phyloP scores from a whole-genome alignment of 2,888 invertebrate genomes.

The Pristionchus japonicus region DNA sequence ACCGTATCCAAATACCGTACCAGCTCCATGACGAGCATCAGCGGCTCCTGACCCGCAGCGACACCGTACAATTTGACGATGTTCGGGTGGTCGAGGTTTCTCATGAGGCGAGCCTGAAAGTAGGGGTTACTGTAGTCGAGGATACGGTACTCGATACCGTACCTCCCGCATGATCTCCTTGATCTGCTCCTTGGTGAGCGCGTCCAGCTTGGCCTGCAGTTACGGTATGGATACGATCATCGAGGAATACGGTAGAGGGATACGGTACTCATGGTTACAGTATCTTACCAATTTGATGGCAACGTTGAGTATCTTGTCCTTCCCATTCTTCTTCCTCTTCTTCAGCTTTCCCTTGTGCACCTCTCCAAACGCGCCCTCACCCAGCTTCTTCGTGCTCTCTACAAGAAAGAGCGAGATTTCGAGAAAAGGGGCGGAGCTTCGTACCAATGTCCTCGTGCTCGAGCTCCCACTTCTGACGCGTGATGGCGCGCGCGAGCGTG shows the following conservation, averaged over 20 bases:
- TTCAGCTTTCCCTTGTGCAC: conserved; percentile 49
- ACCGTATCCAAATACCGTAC: not conserved
- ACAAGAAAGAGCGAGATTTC: not conserved
- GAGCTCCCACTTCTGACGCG: conserved; percentile 35
- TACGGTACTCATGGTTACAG: not conserved
- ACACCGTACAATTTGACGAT: conserved; percentile 41
- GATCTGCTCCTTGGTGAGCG: conserved; percentile 45
- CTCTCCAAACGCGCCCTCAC: conserved; percentile 44
- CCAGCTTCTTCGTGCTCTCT: conserved; percentile 44
- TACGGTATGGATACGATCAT: too few species aligned
- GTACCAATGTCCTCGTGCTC: conserved; percentile 41
- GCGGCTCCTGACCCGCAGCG: conserved; percentile 42
- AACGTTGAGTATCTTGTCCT: conserved; percentile 48
- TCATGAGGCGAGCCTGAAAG: conserved; percentile 42
- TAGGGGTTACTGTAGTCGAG: not conserved
- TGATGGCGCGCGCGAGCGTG: not conserved
- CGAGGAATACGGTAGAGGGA: not conserved
- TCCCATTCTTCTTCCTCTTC: conserved; percentile 38
- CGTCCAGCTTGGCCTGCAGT: conserved; percentile 43
- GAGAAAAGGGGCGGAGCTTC: not conserved
- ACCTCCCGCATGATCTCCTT: conserved; percentile 47
- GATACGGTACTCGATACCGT: not conserved
- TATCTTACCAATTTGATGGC: conserved; percentile 51
- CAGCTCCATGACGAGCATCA: conserved; percentile 47
- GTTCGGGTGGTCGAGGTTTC: conserved; percentile 40